phyloP scores from a whole-genome alignment of 2,797 vertebrate genomes.

The Falco columbarius region DNA sequence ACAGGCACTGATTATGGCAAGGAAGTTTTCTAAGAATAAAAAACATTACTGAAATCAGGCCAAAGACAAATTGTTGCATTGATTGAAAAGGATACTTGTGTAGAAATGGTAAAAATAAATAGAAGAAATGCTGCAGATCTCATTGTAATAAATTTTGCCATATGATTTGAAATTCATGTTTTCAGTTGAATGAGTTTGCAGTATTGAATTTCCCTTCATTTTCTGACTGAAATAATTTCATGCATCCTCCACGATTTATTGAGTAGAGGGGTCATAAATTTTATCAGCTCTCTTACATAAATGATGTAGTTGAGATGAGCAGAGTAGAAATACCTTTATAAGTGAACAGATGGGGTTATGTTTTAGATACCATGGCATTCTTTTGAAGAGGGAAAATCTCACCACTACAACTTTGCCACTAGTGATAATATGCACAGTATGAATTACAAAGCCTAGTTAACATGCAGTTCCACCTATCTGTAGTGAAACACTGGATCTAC shows the following conservation, averaged over 20 bases:
- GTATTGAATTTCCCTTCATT: constrained; percentile 28
- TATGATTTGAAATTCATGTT: constrained; percentile 41
- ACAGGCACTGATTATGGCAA: background rate
- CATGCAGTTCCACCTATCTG: background rate
- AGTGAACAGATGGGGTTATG: background rate
- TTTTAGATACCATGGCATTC: background rate
- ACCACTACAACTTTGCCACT: background rate
- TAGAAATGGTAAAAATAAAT: background rate
- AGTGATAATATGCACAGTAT: background rate
- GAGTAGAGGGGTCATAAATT: constrained; percentile 15
- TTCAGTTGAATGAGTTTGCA: constrained; percentile 31
- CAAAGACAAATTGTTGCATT: background rate
- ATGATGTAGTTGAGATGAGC: background rate
- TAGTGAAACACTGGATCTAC: background rate
- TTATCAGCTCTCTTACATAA: background rate
- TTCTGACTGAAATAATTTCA: constrained; percentile 38
- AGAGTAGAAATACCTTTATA: background rate
- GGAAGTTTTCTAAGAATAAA: background rate
- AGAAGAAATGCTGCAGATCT: background rate
- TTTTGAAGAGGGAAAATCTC: background rate
- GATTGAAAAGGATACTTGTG: background rate
- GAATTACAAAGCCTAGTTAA: background rate
- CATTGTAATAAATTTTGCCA: constrained; percentile 29
- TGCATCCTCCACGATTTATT: constrained; percentile 10
- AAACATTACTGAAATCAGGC: background rate